Percentiles rank a stretch among this genome's conserved stretches.
Conservation (phyloP, 2,113 vertebrate genomes). For the Pycnonotus jocosus region DNA sequence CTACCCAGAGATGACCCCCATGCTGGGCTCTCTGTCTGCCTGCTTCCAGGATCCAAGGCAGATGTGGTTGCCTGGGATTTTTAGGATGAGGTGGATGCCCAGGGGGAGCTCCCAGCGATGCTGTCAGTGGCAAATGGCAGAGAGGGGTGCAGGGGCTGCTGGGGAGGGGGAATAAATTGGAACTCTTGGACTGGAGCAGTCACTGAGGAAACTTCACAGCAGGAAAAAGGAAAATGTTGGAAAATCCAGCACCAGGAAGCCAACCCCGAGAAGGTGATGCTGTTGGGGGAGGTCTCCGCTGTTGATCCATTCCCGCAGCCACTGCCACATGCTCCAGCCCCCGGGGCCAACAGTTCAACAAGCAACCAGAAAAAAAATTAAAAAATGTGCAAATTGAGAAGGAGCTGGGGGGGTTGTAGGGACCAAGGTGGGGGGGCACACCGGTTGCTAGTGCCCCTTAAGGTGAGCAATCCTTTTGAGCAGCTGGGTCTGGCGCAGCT, state of each 20-base stretch:
- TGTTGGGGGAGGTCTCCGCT: background rate
- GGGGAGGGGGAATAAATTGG: background rate
- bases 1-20: fast-evolving
- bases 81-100: fast-evolving
- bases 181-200: background rate
- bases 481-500: slow-evolving; percentile 78
- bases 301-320: background rate
- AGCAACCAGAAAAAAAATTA: background rate
- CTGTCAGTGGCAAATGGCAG: fast-evolving
- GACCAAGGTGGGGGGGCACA: fast-evolving
- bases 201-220: background rate
- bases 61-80: background rate
- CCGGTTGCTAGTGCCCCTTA: slow-evolving; percentile 74
- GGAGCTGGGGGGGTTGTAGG: background rate
- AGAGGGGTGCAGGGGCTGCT: background rate
- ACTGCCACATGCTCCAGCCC: background rate
- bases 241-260: background rate
- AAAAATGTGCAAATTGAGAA: slow-evolving; percentile 74
- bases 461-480: slow-evolving; percentile 81
- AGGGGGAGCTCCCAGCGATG: background rate
- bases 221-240: background rate
- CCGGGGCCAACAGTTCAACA: background rate
- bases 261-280: background rate
- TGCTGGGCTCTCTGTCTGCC: background rate
- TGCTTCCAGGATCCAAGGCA: background rate